Evolutionary conservation across 2,113 vertebrate genomes (phyloP).

Genomic region (Lepus americanus): DNA sequence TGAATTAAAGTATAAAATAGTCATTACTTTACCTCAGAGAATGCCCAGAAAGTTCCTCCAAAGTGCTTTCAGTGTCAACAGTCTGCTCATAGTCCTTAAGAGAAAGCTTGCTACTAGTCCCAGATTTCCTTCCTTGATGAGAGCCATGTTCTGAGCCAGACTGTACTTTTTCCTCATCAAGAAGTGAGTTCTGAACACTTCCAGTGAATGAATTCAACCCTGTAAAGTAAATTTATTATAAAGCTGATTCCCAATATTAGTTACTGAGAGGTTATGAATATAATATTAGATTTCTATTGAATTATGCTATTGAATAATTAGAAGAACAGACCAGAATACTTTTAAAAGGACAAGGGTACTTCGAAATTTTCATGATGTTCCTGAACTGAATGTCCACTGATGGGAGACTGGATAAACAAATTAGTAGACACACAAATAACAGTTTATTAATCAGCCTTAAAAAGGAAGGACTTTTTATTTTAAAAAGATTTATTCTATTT

Average conservation of each 20-base stretch:
- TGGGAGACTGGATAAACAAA: not conserved
- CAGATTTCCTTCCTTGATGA: conserved; percentile 87
- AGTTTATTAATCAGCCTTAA: not conserved
- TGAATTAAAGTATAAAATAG: conserved; percentile 50
- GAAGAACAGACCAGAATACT: not conserved
- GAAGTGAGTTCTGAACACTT: conserved; percentile 85
- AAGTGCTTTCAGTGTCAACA: conserved; percentile 87
- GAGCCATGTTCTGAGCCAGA: conserved; percentile 88
- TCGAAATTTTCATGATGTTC: too few relatives aligned
- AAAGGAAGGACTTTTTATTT: not conserved
- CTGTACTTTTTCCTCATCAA: conserved; percentile 89
- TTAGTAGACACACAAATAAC: not conserved
- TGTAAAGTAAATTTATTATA: conserved; percentile 75
- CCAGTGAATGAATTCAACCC: conserved; percentile 84
- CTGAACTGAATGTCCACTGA: not conserved
- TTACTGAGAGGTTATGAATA: not conserved
- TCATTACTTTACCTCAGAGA: conserved; percentile 90
- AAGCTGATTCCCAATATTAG: conserved; percentile 46
- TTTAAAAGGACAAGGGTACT: not conserved
- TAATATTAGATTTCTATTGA: not conserved
- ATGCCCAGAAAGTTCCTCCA: conserved; percentile 88
- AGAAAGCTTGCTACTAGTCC: conserved; percentile 84
- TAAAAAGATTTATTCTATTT: too few relatives aligned
- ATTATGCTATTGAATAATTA: not conserved
- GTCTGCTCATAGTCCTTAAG: conserved; percentile 86